phyloP scores from a whole-genome alignment of 1,140 invertebrate species.

The Megalonaias nervosa region DNA sequence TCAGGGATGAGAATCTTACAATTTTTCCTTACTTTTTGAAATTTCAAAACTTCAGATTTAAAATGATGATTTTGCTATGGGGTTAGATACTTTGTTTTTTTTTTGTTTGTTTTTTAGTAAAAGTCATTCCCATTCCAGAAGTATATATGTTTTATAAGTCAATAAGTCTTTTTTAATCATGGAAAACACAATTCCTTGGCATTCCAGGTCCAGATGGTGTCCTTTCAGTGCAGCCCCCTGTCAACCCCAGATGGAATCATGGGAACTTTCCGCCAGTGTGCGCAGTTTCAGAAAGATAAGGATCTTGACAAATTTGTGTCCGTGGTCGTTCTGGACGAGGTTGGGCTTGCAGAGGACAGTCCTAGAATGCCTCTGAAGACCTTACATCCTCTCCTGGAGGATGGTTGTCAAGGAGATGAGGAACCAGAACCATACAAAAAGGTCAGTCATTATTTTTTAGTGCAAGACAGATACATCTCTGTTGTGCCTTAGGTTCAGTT shows the following conservation, averaged over 20 bases:
- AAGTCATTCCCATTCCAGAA: too few species aligned
- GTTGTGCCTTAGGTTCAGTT: too few species aligned
- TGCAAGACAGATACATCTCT: too few species aligned
- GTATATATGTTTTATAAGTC: too few species aligned
- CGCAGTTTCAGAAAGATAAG: slow-evolving; percentile 57
- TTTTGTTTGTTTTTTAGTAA: too few species aligned
- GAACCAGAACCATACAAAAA: slow-evolving; percentile 51
- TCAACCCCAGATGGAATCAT: slow-evolving; percentile 64
- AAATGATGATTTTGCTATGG: too few species aligned
- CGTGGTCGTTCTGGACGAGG: slow-evolving; percentile 64
- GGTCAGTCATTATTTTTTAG: slow-evolving; percentile 1
- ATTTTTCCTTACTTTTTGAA: too few species aligned
- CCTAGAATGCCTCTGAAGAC: slow-evolving; percentile 64
- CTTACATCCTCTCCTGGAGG: slow-evolving; percentile 39
- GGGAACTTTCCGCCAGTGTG: slow-evolving; percentile 55
- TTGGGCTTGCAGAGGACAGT: slow-evolving; percentile 63
- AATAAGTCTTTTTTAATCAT: too few species aligned
- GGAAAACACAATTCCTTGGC: too few species aligned
- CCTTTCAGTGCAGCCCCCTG: slow-evolving; percentile 64
- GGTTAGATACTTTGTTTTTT: too few species aligned
- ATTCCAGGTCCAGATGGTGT: slow-evolving; percentile 60
- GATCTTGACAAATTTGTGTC: slow-evolving; percentile 56
- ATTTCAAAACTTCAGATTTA: too few species aligned
- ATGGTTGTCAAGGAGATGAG: slow-evolving; percentile 56
- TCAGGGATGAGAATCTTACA: too few species aligned